Conservation (phyloP, 2,113 vertebrate genomes). For the Vidua chalybeata region DNA sequence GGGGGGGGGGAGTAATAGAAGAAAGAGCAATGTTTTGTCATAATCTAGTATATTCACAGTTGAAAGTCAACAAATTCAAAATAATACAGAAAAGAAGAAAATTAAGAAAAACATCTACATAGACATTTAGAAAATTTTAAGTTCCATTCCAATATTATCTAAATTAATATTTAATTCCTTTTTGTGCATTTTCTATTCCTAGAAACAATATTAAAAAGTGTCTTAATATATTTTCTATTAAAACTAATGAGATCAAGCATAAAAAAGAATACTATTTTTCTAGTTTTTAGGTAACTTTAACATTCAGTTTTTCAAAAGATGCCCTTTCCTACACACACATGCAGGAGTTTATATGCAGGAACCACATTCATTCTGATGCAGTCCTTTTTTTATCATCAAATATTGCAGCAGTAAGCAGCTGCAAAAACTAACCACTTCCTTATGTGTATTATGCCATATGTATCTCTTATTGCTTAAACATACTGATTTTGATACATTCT, state of each 20-base stretch:
- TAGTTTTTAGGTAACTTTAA: background rate
- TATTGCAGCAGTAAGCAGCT: background rate
- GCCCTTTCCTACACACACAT: fast-evolving
- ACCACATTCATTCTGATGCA: background rate
- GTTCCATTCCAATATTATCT: background rate
- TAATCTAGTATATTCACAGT: background rate
- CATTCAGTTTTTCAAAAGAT: background rate
- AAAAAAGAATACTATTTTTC: background rate
- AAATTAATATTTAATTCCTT: background rate
- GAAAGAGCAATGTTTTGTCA: background rate
- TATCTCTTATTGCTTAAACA: background rate
- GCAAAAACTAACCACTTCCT: background rate
- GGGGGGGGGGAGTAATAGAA: background rate
- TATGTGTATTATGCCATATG: background rate
- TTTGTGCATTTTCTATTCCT: background rate
- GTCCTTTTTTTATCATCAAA: background rate
- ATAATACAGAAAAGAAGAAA: background rate
- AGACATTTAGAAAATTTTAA: background rate
- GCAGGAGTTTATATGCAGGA: background rate
- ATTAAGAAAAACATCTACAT: background rate
- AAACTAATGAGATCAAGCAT: background rate
- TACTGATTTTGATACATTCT: background rate
- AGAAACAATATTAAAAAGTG: background rate
- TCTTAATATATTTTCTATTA: background rate
- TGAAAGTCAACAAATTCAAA: background rate